Percentiles rank a stretch among this genome's conserved stretches.
These are phyloP conservation scores for Trematocara zebra DNA, from an alignment of 2,113 vertebrate genomes.

Conservation along the genomic window DNA sequence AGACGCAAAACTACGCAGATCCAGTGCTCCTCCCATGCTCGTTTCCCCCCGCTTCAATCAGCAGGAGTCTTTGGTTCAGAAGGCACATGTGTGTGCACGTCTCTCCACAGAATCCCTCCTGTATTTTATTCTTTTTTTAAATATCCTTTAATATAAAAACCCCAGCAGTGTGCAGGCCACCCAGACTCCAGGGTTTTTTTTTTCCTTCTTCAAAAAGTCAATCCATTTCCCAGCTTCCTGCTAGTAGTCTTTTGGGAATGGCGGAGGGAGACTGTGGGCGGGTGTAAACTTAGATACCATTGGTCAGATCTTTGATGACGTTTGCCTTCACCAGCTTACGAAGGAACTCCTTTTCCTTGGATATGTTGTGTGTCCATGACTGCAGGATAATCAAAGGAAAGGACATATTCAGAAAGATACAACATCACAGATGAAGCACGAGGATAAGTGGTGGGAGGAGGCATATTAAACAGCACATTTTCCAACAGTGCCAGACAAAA, in stretches of 20 bases:
- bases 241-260: constrained; percentile 32
- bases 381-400: constrained; percentile 50
- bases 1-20: constrained; percentile 1
- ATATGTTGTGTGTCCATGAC: constrained; percentile 99
- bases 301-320: constrained; percentile 91
- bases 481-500: neutral
- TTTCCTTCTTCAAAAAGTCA: neutral
- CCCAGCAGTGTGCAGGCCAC: constrained; percentile 25
- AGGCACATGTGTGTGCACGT: constrained; percentile 64
- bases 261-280: neutral
- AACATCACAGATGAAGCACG: neutral
- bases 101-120: constrained; percentile 29
- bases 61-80: constrained; percentile 66
- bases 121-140: neutral
- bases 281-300: constrained; percentile 83
- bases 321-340: constrained; percentile 91
- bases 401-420: neutral
- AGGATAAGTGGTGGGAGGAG: neutral
- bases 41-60: neutral
- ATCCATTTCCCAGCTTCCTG: constrained; percentile 27
- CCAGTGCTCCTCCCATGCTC: neutral
- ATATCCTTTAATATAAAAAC: constrained; percentile 37
- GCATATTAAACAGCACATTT: neutral
- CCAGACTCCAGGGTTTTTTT: neutral
- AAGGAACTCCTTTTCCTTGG: constrained; percentile 95